Conservation (phyloP, 64 coral and sea anemone genomes). For the Montipora sp. region DNA sequence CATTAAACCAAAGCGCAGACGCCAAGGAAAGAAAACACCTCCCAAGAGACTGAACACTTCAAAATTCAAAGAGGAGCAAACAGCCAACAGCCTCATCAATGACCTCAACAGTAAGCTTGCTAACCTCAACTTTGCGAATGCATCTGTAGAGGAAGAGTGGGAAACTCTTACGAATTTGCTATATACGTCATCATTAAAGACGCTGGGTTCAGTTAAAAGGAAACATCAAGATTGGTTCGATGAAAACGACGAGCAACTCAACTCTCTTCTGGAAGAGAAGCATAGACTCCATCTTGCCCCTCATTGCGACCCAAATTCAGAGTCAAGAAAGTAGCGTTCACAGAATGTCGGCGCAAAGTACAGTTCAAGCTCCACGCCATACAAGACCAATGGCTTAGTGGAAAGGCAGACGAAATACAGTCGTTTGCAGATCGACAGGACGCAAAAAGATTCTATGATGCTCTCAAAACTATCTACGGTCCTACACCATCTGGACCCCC, state of each 20-base stretch:
- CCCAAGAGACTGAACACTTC: slow-evolving; percentile 9
- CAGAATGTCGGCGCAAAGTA: slow-evolving; percentile 16
- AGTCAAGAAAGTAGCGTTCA: slow-evolving; percentile 56
- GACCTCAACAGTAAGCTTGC: neutral
- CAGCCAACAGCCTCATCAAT: too few species aligned
- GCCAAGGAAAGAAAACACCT: slow-evolving; percentile 31
- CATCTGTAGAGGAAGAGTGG: slow-evolving; percentile 65
- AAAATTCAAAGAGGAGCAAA: slow-evolving; percentile 20
- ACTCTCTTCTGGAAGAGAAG: slow-evolving; percentile 39
- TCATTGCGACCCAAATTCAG: slow-evolving; percentile 52
- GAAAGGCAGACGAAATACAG: slow-evolving; percentile 59
- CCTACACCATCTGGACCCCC: neutral
- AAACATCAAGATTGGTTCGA: slow-evolving; percentile 42
- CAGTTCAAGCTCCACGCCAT: slow-evolving; percentile 28
- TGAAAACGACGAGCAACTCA: slow-evolving; percentile 46
- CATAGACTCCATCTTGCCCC: slow-evolving; percentile 33
- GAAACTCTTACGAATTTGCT: slow-evolving; percentile 40
- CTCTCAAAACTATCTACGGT: slow-evolving; percentile 39
- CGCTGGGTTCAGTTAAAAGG: slow-evolving; percentile 50
- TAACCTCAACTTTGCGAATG: slow-evolving; percentile 41
- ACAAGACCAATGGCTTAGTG: slow-evolving; percentile 48
- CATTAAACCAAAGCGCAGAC: slow-evolving; percentile 42
- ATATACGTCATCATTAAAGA: slow-evolving; percentile 24
- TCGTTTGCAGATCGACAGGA: slow-evolving; percentile 29
- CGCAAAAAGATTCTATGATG: slow-evolving; percentile 32